phyloP scores from a whole-genome alignment of 2,113 vertebrate species.

The Muntiacus reevesi region DNA sequence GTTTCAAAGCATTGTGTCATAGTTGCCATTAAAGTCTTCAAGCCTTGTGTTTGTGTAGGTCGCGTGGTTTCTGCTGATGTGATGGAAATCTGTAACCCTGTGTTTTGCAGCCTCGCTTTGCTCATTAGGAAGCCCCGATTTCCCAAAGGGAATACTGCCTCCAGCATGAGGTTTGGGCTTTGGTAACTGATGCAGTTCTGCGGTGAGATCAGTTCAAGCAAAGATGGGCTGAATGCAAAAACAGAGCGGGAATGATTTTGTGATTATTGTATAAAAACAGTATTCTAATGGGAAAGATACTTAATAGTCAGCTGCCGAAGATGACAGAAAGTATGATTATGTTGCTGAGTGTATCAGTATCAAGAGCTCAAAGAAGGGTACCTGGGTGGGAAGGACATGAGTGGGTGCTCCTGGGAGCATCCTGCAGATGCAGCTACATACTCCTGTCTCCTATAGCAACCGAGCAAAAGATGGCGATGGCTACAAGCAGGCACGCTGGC shows the following conservation, averaged over 20 bases:
- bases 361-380: neutral
- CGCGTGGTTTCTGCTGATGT: neutral
- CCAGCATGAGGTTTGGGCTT: neutral
- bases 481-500: neutral
- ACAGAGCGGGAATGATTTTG: neutral
- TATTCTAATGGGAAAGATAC: neutral
- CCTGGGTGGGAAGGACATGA: neutral
- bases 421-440: neutral
- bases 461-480: neutral
- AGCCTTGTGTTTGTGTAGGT: neutral
- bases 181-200: neutral
- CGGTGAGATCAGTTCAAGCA: neutral
- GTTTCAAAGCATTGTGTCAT: slow-evolving; percentile 18
- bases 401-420: neutral
- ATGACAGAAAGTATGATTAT: neutral
- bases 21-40: neutral
- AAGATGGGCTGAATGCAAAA: neutral
- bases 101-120: neutral
- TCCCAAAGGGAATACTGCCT: neutral
- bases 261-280: neutral
- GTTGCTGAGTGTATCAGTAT: neutral
- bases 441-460: neutral
- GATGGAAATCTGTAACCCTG: neutral
- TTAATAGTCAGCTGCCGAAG: neutral
- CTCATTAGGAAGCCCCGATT: neutral